These are phyloP conservation scores for Hyppa rectilinea DNA, from an alignment of 2,888 invertebrate genomes.

Conservation along the genomic window DNA sequence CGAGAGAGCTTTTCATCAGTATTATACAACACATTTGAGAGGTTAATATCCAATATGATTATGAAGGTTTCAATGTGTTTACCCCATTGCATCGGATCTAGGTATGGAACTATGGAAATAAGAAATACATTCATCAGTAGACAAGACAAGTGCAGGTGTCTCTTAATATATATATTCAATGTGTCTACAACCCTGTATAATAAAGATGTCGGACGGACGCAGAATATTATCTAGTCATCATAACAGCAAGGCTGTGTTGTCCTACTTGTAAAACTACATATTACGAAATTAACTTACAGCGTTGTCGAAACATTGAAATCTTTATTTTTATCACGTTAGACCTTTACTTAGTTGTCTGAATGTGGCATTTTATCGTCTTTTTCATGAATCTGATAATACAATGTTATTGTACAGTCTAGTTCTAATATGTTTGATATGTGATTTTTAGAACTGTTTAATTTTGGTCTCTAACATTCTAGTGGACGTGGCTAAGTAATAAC, in stretches of 20 bases:
- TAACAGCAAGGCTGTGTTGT: constrained; percentile 47
- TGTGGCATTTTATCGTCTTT: constrained; percentile 8
- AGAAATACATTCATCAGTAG: neutral
- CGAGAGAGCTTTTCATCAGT: too few relatives aligned
- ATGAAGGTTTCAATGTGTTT: neutral
- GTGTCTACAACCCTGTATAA: constrained; percentile 6
- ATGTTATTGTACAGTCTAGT: neutral
- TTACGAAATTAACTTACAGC: constrained; percentile 44
- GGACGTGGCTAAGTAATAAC: too few relatives aligned
- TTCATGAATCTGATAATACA: constrained; percentile 19
- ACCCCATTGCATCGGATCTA: neutral
- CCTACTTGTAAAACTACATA: constrained; percentile 45
- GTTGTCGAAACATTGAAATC: constrained; percentile 40
- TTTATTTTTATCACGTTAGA: constrained; percentile 47
- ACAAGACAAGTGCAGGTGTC: constrained; percentile 2
- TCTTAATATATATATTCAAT: constrained; percentile 13
- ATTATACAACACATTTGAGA: too few relatives aligned
- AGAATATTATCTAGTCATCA: constrained; percentile 47
- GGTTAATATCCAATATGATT: neutral
- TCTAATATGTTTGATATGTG: neutral
- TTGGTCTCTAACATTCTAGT: too few relatives aligned
- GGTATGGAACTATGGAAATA: neutral
- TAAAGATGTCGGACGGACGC: constrained; percentile 29
- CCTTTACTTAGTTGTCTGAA: constrained; percentile 8
- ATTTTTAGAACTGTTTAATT: neutral